phyloP scores from a whole-genome alignment of 2,888 invertebrate species.

The Drosophila fulvimacula region DNA sequence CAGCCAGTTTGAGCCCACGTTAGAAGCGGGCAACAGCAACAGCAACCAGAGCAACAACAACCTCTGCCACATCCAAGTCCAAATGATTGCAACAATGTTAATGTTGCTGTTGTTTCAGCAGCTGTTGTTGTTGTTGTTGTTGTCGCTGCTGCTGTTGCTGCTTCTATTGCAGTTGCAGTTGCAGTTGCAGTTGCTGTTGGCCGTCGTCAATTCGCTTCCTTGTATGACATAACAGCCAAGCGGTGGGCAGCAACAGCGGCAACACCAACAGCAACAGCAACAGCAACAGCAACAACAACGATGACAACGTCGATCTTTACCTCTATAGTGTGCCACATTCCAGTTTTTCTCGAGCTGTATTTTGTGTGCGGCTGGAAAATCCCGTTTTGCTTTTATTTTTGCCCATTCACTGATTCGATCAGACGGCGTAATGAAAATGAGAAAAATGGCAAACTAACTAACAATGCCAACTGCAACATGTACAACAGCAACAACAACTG shows the following conservation, averaged over 20 bases:
- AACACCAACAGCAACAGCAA: conserved; percentile 24
- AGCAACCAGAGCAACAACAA: conserved; percentile 28
- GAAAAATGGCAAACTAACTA: conserved; percentile 66
- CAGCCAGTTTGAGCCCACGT: conserved; percentile 59
- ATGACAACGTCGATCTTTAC: conserved; percentile 73
- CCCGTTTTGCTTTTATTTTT: conserved; percentile 42
- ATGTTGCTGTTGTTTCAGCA: conserved; percentile 41
- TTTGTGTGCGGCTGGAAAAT: conserved; percentile 17
- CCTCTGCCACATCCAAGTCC: conserved; percentile 60
- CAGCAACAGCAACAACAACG: conserved; percentile 32
- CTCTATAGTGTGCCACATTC: conserved; percentile 76
- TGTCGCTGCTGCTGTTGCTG: background rate
- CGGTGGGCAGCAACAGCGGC: conserved; percentile 45
- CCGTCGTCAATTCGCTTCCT: conserved; percentile 75
- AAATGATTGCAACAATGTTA: conserved; percentile 63
- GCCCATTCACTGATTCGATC: conserved; percentile 78
- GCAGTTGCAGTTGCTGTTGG: conserved; percentile 43
- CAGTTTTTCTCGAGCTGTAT: conserved; percentile 52
- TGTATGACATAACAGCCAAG: conserved; percentile 79
- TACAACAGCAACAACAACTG: conserved; percentile 47
- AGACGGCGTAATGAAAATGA: conserved; percentile 66
- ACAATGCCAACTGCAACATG: conserved; percentile 72
- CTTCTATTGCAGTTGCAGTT: conserved; percentile 35
- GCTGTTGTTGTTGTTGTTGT: conserved; percentile 17
- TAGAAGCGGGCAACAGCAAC: conserved; percentile 49